Evolutionary conservation across 2,113 vertebrate species (phyloP).

Genomic region (Castor canadensis): DNA sequence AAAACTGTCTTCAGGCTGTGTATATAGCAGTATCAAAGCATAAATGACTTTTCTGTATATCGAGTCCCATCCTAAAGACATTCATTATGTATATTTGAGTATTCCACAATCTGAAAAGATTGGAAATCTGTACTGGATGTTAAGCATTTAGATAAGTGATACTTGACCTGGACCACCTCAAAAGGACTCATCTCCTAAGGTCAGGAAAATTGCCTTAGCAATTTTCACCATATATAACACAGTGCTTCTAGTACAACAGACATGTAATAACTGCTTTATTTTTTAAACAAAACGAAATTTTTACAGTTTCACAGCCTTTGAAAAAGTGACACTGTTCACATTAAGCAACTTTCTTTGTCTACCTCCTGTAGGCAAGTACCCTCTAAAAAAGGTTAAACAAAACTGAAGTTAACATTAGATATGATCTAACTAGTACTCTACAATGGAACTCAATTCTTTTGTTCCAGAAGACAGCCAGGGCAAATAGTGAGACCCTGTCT

Average conservation of each 20-base stretch:
- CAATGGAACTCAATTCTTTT: not conserved
- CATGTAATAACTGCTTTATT: not conserved
- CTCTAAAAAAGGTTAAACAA: conserved; percentile 18
- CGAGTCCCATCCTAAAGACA: not conserved
- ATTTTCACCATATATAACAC: not conserved
- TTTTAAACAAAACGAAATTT: conserved; percentile 18
- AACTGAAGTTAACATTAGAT: not conserved
- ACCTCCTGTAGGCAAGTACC: not conserved
- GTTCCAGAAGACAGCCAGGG: not conserved
- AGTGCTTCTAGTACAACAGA: not conserved
- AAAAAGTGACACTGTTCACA: not conserved
- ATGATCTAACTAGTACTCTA: not conserved
- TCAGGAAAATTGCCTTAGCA: not conserved
- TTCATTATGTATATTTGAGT: not conserved
- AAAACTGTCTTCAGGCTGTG: not conserved
- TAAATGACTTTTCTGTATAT: not conserved
- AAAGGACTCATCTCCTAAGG: not conserved
- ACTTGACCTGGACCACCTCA: not conserved
- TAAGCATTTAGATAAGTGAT: not conserved
- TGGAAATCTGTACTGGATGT: not conserved
- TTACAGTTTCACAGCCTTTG: conserved; percentile 1
- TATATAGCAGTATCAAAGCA: not conserved
- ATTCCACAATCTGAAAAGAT: not conserved
- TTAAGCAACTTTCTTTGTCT: not conserved
- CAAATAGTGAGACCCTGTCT: too few relatives aligned